A percentile compares a stretch with the other conserved stretches of the same genome.
Conservation (phyloP, 2,888 invertebrate genomes). For the Ashinkailepas kermadecensis region DNA sequence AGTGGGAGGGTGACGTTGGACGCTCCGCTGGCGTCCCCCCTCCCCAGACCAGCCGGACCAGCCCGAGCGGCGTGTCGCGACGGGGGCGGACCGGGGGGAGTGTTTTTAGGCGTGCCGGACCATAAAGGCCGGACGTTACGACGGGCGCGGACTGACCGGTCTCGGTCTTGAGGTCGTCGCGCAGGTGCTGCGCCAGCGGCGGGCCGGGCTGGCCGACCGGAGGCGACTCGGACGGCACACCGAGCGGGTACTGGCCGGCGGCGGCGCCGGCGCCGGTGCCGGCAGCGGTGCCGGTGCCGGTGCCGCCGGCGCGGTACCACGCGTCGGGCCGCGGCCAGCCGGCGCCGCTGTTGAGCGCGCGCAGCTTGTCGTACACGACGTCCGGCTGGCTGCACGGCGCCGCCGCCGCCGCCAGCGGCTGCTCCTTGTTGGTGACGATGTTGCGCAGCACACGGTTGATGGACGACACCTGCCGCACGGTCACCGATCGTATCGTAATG, state of each 20-base stretch:
- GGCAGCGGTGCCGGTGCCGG: slow-evolving; percentile 25
- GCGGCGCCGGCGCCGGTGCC: slow-evolving; percentile 40
- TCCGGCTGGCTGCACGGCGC: slow-evolving; percentile 75
- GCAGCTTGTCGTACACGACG: slow-evolving; percentile 61
- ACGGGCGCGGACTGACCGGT: background rate
- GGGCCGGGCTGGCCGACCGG: slow-evolving; percentile 41
- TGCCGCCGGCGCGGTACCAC: slow-evolving; percentile 41
- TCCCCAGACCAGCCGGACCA: too few relatives aligned
- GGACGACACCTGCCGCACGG: slow-evolving; percentile 74
- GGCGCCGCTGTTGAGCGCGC: slow-evolving; percentile 4
- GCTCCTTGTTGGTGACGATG: slow-evolving; percentile 92
- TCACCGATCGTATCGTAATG: too few relatives aligned
- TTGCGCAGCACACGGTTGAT: slow-evolving; percentile 96
- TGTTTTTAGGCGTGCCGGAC: too few relatives aligned
- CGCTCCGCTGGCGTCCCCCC: too few relatives aligned
- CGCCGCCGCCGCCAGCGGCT: slow-evolving; percentile 54
- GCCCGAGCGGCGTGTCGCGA: too few relatives aligned
- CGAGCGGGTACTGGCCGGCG: slow-evolving; percentile 75
- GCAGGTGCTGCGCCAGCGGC: background rate
- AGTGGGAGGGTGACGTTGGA: too few relatives aligned
- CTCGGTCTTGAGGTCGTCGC: slow-evolving; percentile 13
- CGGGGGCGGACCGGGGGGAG: too few relatives aligned
- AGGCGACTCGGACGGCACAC: slow-evolving; percentile 66
- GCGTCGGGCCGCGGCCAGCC: slow-evolving; percentile 33
- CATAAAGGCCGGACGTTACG: too few relatives aligned